Base-by-base conservation (phyloP, 2,113 vertebrate genomes). In the Gymnobelideus leadbeateri region DNA sequence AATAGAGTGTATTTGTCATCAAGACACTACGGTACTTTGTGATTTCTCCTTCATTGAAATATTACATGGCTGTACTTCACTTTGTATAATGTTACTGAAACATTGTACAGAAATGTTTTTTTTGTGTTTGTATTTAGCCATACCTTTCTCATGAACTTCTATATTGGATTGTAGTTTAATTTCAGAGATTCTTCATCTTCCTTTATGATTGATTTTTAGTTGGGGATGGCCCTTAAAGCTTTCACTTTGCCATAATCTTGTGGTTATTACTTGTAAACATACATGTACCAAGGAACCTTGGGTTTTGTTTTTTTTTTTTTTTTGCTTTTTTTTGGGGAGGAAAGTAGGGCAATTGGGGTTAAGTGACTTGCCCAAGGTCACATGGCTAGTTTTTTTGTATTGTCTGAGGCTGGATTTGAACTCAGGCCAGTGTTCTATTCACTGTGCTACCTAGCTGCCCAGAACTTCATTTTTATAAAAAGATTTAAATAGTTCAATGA, bases 121-220 rank as follows among this genome's bases (percentile, higher is more conserved):
- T 91, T 50, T 37, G 26, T 61, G 21, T 92, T 14, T 53, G 26
- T 84, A 95, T 95, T 91, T 95, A 77, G 37, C 37, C 6, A 84
- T 52, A 95, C n/a, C 51, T 91, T 96, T 52, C 49, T 61, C n/a
- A 90, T 95, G 19, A 46, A 54, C 9, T 16, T 28, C 54, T 43
- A 93, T 90, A 5, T 28, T 92, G 24, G 53, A 26, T 1, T 24
- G 2, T 14, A 31, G 90, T 94, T 91, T 89, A 47, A 31, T 89
- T 97, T 93, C 89, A 61, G 77, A 90, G 57, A 47, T 49, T 93
- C 16, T 96, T 96, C 89, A 95, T 96, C 94, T 94, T 94, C 46
- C 90, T 90, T 96, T 95, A 19, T 26, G 89, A 47, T 92, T 97
- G 43, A 52, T 93, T 94, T 97, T 94, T 37, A 37, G 46, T 1